Evolutionary conservation across 2,888 invertebrate genomes (phyloP), one percentile per base, ranked within the genome.

Genomic region (Andrena camellia): DNA sequence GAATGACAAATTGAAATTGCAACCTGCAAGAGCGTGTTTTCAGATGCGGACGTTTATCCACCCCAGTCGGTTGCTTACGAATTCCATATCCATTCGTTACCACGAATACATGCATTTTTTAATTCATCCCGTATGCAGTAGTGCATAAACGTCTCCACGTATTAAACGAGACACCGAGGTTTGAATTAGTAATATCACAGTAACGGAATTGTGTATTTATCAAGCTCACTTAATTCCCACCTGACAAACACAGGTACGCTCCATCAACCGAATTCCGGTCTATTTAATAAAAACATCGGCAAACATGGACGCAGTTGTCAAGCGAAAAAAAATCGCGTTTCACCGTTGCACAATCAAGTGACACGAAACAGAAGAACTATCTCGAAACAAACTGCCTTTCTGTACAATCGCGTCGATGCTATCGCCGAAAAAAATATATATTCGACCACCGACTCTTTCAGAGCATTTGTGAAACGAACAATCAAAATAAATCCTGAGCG

Each of bases 1-100:
- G 79, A 80, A 64, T 80, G 80, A 80, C 72, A 77, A 80, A 80
- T 80, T 80, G 80, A 77, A 80, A 84, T 68, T 66, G 76, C 67
- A 20, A 29, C 26, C 29, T 31, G 67, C 54, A 69, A 35, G 33
- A 60, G 48, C 72, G 7, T 6, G 48, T 8, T 48, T 60, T 60
- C 83, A 23, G 64, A 52, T 10, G 54, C 48, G 59, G 17, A 50
- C 66, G 73, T 77, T 83, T 73, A 82, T 82, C 60, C 64, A 54
- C 35, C n/a, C 8, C 20, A 10, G 48, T 26, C 0, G 54, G 8
- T 50, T 68, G 67, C 60, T 76, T 73, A 81, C 63, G 63, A 67
- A 78, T 73, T 68, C 76, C 60, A 52, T 52, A 67, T 68, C 54
- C 81, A 70, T 62, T 74, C 69, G 26, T 68, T 59, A 29, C 33